Percentiles rank a stretch among this genome's conserved stretches.
phyloP scores from a whole-genome alignment of 2,888 invertebrate genomes.

The Malachius bipustulatus region DNA sequence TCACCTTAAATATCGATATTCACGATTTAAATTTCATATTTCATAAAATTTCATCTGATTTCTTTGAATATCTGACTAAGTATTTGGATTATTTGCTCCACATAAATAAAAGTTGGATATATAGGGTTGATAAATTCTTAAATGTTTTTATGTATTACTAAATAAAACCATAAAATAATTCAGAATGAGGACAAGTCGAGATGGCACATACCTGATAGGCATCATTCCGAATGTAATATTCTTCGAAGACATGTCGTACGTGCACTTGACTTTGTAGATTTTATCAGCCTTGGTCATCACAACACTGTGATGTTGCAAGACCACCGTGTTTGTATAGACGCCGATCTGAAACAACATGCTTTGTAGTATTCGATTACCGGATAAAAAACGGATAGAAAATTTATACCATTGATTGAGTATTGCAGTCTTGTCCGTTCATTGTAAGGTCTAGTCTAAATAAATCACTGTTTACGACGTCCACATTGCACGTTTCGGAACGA shows the following conservation, averaged over 20 bases:
- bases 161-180: too few species aligned
- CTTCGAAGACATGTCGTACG: constrained; percentile 92
- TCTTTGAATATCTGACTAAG: too few species aligned
- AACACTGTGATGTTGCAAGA: constrained; percentile 88
- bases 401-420: constrained; percentile 89
- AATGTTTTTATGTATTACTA: too few species aligned
- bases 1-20: too few species aligned
- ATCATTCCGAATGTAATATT: constrained; percentile 96
- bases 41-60: too few species aligned
- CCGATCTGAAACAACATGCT: constrained; percentile 64
- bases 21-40: too few species aligned
- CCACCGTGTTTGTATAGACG: constrained; percentile 88
- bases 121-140: too few species aligned
- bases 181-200: too few species aligned
- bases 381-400: constrained; percentile 5
- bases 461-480: constrained; percentile 86
- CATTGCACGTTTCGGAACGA: constrained; percentile 88
- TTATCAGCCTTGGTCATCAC: constrained; percentile 95
- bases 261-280: constrained; percentile 92
- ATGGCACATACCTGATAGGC: constrained; percentile 66
- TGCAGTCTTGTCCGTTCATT: constrained; percentile 89
- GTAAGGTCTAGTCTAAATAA: constrained; percentile 84
- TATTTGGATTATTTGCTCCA: too few species aligned
- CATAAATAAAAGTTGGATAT: too few species aligned
- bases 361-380: too few species aligned